Evolutionary conservation across 2,888 invertebrate species (phyloP), one percentile per base, ranked within the genome.

Genomic region (Entomobrya multifasciata): DNA sequence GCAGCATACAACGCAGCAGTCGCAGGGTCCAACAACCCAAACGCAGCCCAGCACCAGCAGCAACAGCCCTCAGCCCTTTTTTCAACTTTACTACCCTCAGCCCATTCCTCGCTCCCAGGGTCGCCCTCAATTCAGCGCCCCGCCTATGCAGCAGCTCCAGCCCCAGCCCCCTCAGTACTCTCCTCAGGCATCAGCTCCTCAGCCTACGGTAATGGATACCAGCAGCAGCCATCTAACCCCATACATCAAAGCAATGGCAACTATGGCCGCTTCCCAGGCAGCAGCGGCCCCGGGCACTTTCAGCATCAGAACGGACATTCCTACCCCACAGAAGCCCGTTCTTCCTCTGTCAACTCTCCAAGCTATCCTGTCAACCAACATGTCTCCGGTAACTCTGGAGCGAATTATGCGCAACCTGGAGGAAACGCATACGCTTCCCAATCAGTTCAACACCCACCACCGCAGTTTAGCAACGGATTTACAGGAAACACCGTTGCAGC

Each of bases 291-390:
- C 70, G 41, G 57, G 11, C 25, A 57, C 52, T 15, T 80, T 80
- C 80, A 80, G 44, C 27, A 49, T 25, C 13, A 57, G n/a, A 27
- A 65, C 15, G 72, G 49, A 62, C n/a, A 20, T 27, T 6, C 55
- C 62, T 27, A 57, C 20, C 44, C 60, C 25, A 30, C 83, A 22
- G 81, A 91, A 90, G 86, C 91, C 90, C 15, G 62, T 81, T 15
- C 90, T 91, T n/a, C 90, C 90, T 47, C 85, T 90, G 44, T 89
- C 89, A 87, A 90, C 91, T 13, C 89, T 91, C 74, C 88, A 90
- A 78, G 90, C 91, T 77, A 90, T 91, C 52, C 89, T 91, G 70
- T 83, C 90, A 84, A 90, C 91, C 27, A 87, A 85, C 17, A 88
- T 91, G 74, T 86, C 90, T 1, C 89, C 90, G 65, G 84, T 83